Evolutionary conservation across 2,113 vertebrate genomes (phyloP).

Genomic region (Callopanchax toddi): DNA sequence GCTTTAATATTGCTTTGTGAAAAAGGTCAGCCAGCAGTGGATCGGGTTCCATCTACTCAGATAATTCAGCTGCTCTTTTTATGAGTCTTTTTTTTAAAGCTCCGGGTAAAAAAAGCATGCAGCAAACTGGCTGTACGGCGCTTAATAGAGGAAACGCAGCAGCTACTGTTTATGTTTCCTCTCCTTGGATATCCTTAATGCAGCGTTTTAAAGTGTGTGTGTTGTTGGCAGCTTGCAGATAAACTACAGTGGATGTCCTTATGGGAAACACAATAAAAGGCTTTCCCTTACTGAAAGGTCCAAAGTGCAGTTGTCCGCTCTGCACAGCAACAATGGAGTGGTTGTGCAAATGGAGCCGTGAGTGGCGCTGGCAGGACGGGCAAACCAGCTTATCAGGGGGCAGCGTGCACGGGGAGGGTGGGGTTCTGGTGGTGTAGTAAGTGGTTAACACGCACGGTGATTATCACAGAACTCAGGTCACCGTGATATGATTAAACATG

Average conservation of each 20-base stretch:
- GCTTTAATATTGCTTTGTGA: constrained; percentile 69
- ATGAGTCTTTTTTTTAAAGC: constrained; percentile 54
- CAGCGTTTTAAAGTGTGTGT: constrained; percentile 52
- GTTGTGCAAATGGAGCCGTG: constrained; percentile 69
- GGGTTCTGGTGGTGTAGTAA: not conserved
- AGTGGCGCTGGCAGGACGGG: constrained; percentile 63
- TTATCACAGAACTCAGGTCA: too few species aligned
- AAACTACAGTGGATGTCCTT: constrained; percentile 64
- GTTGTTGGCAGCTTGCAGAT: constrained; percentile 61
- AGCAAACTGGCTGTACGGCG: constrained; percentile 32
- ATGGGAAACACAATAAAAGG: constrained; percentile 69
- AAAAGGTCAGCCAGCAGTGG: constrained; percentile 66
- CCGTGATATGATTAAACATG: too few species aligned
- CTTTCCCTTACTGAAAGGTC: constrained; percentile 67
- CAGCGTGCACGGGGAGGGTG: constrained; percentile 41
- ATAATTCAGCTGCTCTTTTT: constrained; percentile 63
- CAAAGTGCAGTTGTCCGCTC: constrained; percentile 73
- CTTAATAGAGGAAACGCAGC: constrained; percentile 41
- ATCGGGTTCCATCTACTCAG: constrained; percentile 50
- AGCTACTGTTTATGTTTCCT: constrained; percentile 57
- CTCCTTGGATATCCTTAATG: constrained; percentile 60
- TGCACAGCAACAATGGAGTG: constrained; percentile 69
- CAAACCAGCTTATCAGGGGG: constrained; percentile 72
- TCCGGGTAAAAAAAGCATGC: constrained; percentile 38
- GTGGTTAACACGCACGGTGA: constrained; percentile 7